Evolutionary conservation across 2,113 vertebrate species (phyloP), one percentile per base, ranked within the genome.

Genomic region (Dinomys branickii): DNA sequence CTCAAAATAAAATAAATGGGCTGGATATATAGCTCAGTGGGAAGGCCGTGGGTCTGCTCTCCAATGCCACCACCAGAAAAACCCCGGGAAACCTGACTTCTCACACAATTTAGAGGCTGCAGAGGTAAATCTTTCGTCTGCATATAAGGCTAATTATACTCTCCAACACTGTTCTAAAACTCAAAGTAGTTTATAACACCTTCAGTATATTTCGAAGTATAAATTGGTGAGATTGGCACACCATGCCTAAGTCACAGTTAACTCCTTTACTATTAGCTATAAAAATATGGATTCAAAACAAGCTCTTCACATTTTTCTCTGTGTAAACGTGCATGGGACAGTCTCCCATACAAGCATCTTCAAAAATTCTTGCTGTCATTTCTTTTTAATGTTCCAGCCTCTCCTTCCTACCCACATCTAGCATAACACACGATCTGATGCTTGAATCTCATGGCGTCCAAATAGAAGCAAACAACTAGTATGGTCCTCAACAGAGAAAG

Each of bases 201-300:
- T 47, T 50, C 47, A 17, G 26, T 50, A 41, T 33, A 78, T 97
- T 93, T 81, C 30, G 33, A 22, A 94, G 59, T 19, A 7, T 63
- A 93, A 41, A 73, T 0, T 16, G n/a, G 47, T 83, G 44, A 58
- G 14, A 33, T 54, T 26, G 59, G 38, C 58, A 67, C 26, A 69
- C 5, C 35, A 10, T 47, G 73, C 59, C 50, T 16, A 35, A 65
- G 14, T 85, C 63, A 73, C 26, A 41, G 9, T 22, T 22, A 13
- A 81, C 52, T 77, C 73, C 92, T 90, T 33, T 61, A 82, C 17
- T n/a, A 85, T 19, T 63, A 93, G 38, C 7, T 96, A 16, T 73
- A 93, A 95, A 95, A 78, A 58, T 52, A 82, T 0, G 0, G 52
- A 88, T 77, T 95, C 54, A 85, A 94, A 92, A 94, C 24, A 69